Conservation (phyloP, 2,113 vertebrate genomes). For the Rynchops niger region DNA sequence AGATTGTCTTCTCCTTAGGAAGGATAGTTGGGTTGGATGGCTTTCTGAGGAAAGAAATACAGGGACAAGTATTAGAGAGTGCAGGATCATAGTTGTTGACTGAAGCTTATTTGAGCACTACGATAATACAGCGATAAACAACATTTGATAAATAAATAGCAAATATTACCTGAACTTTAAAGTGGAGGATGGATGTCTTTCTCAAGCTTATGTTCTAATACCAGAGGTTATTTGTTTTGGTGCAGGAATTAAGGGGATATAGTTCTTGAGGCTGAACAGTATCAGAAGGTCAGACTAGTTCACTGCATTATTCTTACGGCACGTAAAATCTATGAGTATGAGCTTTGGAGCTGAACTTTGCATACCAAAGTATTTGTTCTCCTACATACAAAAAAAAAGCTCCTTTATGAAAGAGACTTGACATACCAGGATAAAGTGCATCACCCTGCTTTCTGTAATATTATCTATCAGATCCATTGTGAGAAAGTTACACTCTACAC, state of each 20-base stretch:
- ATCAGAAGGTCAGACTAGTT: neutral
- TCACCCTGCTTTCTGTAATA: neutral
- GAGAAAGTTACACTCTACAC: constrained; percentile 51
- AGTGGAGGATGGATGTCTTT: neutral
- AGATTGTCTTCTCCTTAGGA: neutral
- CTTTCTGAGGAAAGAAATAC: neutral
- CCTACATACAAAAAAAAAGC: neutral
- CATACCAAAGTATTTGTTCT: neutral
- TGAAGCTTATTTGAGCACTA: neutral
- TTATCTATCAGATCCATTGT: neutral
- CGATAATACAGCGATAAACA: neutral
- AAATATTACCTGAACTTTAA: neutral
- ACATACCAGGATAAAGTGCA: neutral
- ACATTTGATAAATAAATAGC: neutral
- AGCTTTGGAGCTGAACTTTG: neutral
- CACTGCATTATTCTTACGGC: neutral
- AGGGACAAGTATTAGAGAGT: neutral
- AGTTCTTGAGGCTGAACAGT: neutral
- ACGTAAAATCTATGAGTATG: neutral
- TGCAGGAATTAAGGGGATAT: neutral
- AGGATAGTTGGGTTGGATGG: neutral
- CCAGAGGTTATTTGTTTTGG: neutral
- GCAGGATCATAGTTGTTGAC: neutral
- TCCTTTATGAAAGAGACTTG: neutral
- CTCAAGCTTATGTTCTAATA: neutral